Conservation (phyloP, 1,140 invertebrate genomes). For the Arctopsyche grandis region DNA sequence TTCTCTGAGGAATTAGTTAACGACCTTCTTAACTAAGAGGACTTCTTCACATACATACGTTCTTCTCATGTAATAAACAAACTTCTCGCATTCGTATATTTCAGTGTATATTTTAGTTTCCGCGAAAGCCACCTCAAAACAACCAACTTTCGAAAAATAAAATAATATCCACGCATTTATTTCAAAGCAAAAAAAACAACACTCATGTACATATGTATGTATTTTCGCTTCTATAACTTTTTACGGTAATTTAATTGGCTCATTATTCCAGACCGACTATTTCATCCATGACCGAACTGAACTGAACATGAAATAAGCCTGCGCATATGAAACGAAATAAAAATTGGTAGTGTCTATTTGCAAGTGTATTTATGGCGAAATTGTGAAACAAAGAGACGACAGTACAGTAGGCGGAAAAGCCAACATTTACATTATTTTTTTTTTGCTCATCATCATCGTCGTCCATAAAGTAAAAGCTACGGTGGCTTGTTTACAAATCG, state of each 20-base stretch:
- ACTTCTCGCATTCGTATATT: too few species aligned
- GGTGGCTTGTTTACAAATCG: constrained; percentile 27
- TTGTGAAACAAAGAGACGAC: constrained; percentile 20
- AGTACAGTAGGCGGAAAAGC: background rate
- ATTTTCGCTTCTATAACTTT: background rate
- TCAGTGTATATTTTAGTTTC: too few species aligned
- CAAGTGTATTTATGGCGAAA: constrained; percentile 1
- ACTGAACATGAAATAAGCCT: background rate
- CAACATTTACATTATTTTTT: constrained; percentile 24
- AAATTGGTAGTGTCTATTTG: background rate
- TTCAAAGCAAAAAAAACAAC: too few species aligned
- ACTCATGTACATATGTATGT: too few species aligned
- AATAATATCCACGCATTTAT: too few species aligned
- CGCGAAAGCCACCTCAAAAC: too few species aligned
- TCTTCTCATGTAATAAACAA: too few species aligned
- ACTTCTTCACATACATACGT: too few species aligned
- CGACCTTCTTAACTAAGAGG: too few species aligned
- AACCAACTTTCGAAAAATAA: too few species aligned
- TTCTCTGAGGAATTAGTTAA: too few species aligned
- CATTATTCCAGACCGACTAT: background rate
- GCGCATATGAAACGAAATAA: background rate
- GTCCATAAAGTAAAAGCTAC: constrained; percentile 11
- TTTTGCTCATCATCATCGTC: constrained; percentile 16
- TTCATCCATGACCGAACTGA: background rate
- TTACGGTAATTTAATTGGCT: constrained; percentile 24